Percentiles rank a stretch among this genome's conserved stretches.
Evolutionary conservation across 53 echinoderm and acorn worm genomes (phyloP).

Genomic region (Henricia sp.): DNA sequence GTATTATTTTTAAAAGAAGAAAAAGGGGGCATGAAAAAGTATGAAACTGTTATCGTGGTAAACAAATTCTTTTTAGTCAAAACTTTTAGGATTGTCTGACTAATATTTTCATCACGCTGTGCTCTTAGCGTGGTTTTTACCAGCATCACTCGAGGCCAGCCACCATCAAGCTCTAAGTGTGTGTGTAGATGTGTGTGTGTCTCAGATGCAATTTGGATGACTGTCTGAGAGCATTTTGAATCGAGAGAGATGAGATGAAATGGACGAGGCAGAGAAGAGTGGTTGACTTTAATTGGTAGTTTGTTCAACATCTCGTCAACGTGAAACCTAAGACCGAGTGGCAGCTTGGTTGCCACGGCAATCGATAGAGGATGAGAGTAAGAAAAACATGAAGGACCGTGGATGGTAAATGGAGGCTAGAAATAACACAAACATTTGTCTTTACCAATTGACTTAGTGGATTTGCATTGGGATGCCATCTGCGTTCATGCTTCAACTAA

Average conservation of each 20-base stretch:
- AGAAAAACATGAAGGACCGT: slow-evolving; percentile 15
- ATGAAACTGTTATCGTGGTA: too few species aligned
- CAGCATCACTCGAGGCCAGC: slow-evolving; percentile 4
- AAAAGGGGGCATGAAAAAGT: too few species aligned
- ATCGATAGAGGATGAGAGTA: slow-evolving; percentile 41
- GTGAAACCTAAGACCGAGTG: slow-evolving; percentile 25
- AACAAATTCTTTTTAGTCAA: slow-evolving; percentile 4
- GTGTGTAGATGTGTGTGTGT: background rate
- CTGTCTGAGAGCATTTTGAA: background rate
- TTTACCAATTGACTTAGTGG: too few species aligned
- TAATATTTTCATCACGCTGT: background rate
- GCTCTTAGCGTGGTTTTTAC: slow-evolving; percentile 2
- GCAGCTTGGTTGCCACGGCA: slow-evolving; percentile 1
- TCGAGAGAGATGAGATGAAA: slow-evolving; percentile 4
- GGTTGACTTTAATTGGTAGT: slow-evolving; percentile 40
- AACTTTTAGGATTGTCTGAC: background rate
- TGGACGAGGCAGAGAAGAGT: background rate
- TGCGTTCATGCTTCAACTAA: too few species aligned
- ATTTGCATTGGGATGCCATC: too few species aligned
- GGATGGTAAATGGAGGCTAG: slow-evolving; percentile 6
- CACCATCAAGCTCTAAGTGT: background rate
- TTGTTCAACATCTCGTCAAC: slow-evolving; percentile 29
- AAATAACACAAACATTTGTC: background rate
- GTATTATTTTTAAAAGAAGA: too few species aligned
- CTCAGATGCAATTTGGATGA: slow-evolving; percentile 4